phyloP scores from a whole-genome alignment of 2,797 vertebrate genomes.

The Erethizon dorsatum region DNA sequence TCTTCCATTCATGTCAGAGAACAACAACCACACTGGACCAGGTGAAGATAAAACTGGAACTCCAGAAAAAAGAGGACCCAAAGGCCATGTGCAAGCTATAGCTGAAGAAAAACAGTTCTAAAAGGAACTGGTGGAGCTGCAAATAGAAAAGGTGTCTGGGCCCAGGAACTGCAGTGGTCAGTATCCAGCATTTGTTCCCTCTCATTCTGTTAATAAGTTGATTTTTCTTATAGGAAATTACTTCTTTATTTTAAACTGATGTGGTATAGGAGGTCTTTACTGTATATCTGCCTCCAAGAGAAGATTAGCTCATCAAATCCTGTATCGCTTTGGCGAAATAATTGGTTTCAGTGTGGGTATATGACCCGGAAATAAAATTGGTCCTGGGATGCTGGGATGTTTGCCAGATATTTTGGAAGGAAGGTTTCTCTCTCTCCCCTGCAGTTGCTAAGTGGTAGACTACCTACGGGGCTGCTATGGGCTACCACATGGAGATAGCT shows the following conservation, averaged over 20 bases:
- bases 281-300: background rate
- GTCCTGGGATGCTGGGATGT: background rate
- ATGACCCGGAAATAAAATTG: background rate
- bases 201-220: background rate
- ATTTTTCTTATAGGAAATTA: background rate
- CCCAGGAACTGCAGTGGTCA: background rate
- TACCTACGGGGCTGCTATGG: background rate
- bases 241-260: background rate
- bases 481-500: background rate
- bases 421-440: background rate
- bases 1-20: background rate
- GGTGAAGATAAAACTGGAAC: background rate
- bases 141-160: background rate
- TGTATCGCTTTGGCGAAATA: background rate
- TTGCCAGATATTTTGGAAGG: background rate
- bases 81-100: background rate
- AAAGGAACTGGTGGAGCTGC: background rate
- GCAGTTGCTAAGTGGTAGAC: background rate
- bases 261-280: background rate
- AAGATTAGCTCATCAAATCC: background rate
- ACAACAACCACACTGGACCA: background rate
- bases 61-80: background rate
- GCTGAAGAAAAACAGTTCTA: background rate
- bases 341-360: background rate
- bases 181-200: background rate